Conservation (phyloP, 2,888 invertebrate species). For the Limnephilus lunatus region DNA sequence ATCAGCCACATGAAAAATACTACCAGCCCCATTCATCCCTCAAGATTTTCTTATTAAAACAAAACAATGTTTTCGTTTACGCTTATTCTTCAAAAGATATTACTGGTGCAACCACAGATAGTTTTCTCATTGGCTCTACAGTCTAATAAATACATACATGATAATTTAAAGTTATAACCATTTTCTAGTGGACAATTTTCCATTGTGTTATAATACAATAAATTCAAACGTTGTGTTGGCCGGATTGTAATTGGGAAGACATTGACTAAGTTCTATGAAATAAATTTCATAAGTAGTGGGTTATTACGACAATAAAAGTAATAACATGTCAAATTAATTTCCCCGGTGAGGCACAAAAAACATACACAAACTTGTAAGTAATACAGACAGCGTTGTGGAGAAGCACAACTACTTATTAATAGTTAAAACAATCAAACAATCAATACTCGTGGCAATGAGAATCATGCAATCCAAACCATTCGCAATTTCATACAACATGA, state of each 20-base stretch:
- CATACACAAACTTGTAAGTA: neutral
- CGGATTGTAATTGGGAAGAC: conserved; percentile 40
- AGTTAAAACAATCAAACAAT: neutral
- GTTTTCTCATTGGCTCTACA: neutral
- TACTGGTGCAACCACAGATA: neutral
- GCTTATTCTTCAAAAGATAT: neutral
- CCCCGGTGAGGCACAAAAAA: conserved; percentile 4
- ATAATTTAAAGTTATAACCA: neutral
- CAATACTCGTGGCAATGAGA: neutral
- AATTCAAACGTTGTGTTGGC: conserved; percentile 38
- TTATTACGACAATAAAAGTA: conserved; percentile 28
- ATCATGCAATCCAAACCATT: neutral
- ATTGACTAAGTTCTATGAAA: conserved; percentile 32
- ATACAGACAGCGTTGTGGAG: neutral
- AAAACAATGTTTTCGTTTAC: too few relatives aligned
- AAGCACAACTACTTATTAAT: neutral
- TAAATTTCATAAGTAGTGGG: conserved; percentile 7
- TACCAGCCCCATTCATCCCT: neutral
- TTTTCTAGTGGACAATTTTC: neutral
- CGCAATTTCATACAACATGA: neutral
- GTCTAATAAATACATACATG: neutral
- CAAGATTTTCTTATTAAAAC: neutral
- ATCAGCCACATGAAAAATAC: neutral
- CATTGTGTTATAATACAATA: neutral
- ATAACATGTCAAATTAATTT: neutral